A percentile compares a stretch with the other conserved stretches of the same genome.
These are phyloP conservation scores for Zeus faber DNA, from an alignment of 2,113 vertebrate genomes.

Conservation along the genomic window DNA sequence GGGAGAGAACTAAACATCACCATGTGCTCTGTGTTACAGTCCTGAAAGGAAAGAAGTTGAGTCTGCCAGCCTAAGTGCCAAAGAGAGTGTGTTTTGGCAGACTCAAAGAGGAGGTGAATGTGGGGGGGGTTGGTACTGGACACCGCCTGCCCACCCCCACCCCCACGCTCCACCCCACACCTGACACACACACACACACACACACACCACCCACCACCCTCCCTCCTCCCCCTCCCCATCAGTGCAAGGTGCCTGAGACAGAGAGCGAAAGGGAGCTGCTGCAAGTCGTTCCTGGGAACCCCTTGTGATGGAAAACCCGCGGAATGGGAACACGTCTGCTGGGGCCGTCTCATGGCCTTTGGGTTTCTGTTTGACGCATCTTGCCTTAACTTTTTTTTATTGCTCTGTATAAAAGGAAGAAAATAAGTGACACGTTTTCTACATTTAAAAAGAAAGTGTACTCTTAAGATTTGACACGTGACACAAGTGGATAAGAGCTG, in stretches of 20 bases:
- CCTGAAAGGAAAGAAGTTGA: slow-evolving; percentile 99
- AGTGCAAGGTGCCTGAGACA: slow-evolving; percentile 89
- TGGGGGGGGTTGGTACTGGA: slow-evolving; percentile 71
- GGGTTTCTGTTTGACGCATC: slow-evolving; percentile 96
- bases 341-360: slow-evolving; percentile 61
- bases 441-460: slow-evolving; percentile 77
- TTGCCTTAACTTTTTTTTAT: slow-evolving; percentile 92
- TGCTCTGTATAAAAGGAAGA: slow-evolving; percentile 91
- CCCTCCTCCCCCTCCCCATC: slow-evolving; percentile 74
- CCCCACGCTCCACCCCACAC: slow-evolving; percentile 73
- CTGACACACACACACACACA: too few relatives aligned
- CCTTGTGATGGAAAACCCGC: slow-evolving; percentile 51
- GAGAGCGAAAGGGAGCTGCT: slow-evolving; percentile 79
- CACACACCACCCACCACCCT: slow-evolving; percentile 66
- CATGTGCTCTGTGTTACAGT: slow-evolving; percentile 74
- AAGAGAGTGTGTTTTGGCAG: slow-evolving; percentile 77
- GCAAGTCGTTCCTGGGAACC: slow-evolving; percentile 57
- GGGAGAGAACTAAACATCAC: too few relatives aligned
- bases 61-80: slow-evolving; percentile 97
- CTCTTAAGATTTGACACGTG: slow-evolving; percentile 56
- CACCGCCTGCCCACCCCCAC: slow-evolving; percentile 75
- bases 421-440: slow-evolving; percentile 80
- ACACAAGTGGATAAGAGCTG: slow-evolving; percentile 45
- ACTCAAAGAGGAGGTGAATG: slow-evolving; percentile 46
- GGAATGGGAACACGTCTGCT: slow-evolving; percentile 72